Evolutionary conservation across 2,888 invertebrate species (phyloP).

Genomic region (Willowsia nigromaculata): DNA sequence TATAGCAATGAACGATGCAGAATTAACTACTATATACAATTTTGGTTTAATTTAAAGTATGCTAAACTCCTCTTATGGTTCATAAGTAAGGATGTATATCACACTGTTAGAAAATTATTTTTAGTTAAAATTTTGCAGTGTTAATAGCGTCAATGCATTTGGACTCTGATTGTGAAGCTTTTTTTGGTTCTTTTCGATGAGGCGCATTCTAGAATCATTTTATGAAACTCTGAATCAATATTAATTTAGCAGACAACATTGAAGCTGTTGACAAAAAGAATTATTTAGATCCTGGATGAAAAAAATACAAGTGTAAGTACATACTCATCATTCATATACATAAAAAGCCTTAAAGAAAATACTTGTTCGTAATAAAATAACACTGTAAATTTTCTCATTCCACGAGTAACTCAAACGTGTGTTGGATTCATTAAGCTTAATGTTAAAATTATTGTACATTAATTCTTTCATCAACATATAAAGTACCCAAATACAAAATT

Average conservation of each 20-base stretch:
- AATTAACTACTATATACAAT: background rate
- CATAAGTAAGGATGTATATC: slow-evolving; percentile 15
- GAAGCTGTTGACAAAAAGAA: background rate
- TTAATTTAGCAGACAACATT: no score
- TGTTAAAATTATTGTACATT: slow-evolving; percentile 61
- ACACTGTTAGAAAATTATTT: slow-evolving; percentile 18
- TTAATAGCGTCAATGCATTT: slow-evolving; percentile 40
- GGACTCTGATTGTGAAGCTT: slow-evolving; percentile 49
- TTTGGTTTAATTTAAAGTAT: slow-evolving; percentile 7
- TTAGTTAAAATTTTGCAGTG: slow-evolving; percentile 20
- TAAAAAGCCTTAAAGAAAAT: background rate
- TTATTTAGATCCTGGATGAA: no score
- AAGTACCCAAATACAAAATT: no score
- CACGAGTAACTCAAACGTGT: background rate
- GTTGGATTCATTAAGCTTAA: background rate
- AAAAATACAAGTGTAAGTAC: background rate
- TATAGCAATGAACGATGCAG: background rate
- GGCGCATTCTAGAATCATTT: background rate
- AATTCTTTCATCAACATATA: slow-evolving; percentile 29
- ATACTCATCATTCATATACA: background rate
- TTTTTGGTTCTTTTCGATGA: slow-evolving; percentile 38
- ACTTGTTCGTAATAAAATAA: slow-evolving; percentile 18
- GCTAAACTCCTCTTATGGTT: slow-evolving; percentile 23
- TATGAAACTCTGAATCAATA: no score
- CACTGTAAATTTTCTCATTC: background rate